phyloP scores from a whole-genome alignment of 2,888 invertebrate genomes.

The Sinohyriopsis cumingii region DNA sequence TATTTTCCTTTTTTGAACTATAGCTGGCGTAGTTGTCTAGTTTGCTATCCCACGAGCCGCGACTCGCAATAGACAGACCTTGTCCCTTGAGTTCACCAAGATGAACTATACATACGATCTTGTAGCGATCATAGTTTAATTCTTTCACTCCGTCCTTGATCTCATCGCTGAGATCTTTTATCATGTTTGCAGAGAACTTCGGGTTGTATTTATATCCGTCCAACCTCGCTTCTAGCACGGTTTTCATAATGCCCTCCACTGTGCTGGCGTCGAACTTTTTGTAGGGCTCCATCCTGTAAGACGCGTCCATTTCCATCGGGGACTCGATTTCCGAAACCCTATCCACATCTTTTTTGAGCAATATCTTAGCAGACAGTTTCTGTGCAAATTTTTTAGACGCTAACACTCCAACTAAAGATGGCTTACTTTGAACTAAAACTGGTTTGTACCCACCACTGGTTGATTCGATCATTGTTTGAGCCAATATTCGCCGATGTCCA shows the following conservation, averaged over 20 bases:
- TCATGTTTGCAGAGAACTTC: constrained; percentile 46
- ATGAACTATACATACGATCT: constrained; percentile 46
- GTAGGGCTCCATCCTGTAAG: constrained; percentile 57
- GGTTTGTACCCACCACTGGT: neutral
- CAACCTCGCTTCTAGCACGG: constrained; percentile 41
- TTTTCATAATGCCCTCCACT: constrained; percentile 40
- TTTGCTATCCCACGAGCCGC: constrained; percentile 54
- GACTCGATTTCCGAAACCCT: constrained; percentile 23
- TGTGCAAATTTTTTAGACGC: constrained; percentile 52
- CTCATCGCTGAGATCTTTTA: constrained; percentile 51
- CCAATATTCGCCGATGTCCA: too few relatives aligned
- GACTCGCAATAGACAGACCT: constrained; percentile 38
- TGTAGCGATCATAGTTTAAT: constrained; percentile 57
- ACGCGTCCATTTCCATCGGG: constrained; percentile 45
- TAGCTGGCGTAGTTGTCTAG: constrained; percentile 51
- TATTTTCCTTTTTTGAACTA: constrained; percentile 41
- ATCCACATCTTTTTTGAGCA: constrained; percentile 19
- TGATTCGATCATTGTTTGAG: too few relatives aligned
- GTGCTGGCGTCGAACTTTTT: constrained; percentile 35
- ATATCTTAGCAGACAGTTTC: constrained; percentile 35
- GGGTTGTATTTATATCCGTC: constrained; percentile 46
- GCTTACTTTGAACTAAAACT: constrained; percentile 12
- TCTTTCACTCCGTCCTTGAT: constrained; percentile 56
- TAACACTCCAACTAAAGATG: constrained; percentile 48
- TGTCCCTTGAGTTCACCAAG: constrained; percentile 55